Base-by-base conservation (phyloP, 2,888 invertebrate genomes). In the Lordiphosa fenestrarum region DNA sequence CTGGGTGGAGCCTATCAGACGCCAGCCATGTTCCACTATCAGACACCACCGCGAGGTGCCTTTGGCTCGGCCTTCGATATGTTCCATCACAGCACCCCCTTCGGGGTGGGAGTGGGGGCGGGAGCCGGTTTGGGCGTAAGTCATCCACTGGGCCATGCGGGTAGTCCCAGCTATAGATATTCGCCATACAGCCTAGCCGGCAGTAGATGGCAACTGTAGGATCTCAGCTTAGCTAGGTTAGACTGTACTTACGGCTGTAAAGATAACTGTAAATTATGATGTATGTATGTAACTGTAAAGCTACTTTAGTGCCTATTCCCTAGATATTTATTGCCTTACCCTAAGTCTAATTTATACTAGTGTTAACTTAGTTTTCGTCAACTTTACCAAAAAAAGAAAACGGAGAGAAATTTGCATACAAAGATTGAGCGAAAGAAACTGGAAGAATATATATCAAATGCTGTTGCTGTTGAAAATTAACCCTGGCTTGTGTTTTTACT, bases 51-150 rank as follows among this genome's bases (percentile, higher is more conserved):
- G 42, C 84, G 90, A 53, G 58, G 78, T 49, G 86, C 85, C 40
- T 88, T 88, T 61, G 88, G 89, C 33, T 84, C 89, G 69, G 88
- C 88, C 73, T 88, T 88, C 73, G 89, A 89, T 85, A 89, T 89
- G 88, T 89, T 89, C 84, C 89, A 89, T 63, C 89, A 89, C 73
- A 89, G 89, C 71, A 89, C 89, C 39, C 89, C 89, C 58, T 89
- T 89, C 59, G 89, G 89, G 51, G 87, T 88, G 55, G 86, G 87
- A 46, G 81, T 81, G 59, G 86, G 84, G 57, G 86, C 87, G 51
- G 85, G 86, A 44, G 85, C 85, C 37, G 85, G 84, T 48, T 85
- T 86, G 36, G 87, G 84, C 40, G 85, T 67, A 21, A 85, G 82
- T 9, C 87, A 87, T 51, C 76, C 83, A 41, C 78, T 84, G 59